These are phyloP conservation scores for Antitype chi DNA, from an alignment of 2,888 invertebrate genomes.

Conservation along the genomic window DNA sequence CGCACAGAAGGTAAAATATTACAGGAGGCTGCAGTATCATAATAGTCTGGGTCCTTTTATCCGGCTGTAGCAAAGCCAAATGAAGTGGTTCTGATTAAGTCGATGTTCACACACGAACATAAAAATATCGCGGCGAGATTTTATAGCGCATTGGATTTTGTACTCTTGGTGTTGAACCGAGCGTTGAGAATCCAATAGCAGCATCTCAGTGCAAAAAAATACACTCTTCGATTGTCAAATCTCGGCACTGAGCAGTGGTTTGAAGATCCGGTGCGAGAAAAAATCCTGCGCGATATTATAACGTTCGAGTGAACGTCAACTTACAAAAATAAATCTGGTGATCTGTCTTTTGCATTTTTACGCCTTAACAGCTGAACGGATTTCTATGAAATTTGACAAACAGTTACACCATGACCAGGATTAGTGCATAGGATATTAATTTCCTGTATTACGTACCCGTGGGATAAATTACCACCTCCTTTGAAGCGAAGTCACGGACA, in stretches of 20 bases:
- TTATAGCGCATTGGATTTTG: too few relatives aligned
- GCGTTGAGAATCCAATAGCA: too few relatives aligned
- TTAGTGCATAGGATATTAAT: not conserved
- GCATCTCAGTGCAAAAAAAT: too few relatives aligned
- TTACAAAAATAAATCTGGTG: not conserved
- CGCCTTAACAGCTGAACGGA: not conserved
- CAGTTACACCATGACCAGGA: not conserved
- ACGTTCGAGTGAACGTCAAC: too few relatives aligned
- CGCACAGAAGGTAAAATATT: slow-evolving; percentile 5
- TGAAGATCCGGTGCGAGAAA: too few relatives aligned
- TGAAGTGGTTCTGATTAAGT: not conserved
- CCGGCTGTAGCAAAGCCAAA: not conserved
- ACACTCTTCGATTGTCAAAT: too few relatives aligned
- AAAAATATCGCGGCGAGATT: too few relatives aligned
- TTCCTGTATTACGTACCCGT: not conserved
- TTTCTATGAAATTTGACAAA: not conserved
- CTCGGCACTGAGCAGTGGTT: too few relatives aligned
- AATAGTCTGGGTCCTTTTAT: not conserved
- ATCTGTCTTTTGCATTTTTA: not conserved
- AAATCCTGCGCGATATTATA: too few relatives aligned
- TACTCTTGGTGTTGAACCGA: too few relatives aligned
- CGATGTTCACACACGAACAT: too few relatives aligned
- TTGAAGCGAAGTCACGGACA: not conserved
- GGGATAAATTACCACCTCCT: not conserved
- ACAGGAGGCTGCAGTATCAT: not conserved